Percentiles rank a stretch among this genome's conserved stretches.
Conservation (phyloP, 2,888 invertebrate genomes). For the Xanthorhoe designata region DNA sequence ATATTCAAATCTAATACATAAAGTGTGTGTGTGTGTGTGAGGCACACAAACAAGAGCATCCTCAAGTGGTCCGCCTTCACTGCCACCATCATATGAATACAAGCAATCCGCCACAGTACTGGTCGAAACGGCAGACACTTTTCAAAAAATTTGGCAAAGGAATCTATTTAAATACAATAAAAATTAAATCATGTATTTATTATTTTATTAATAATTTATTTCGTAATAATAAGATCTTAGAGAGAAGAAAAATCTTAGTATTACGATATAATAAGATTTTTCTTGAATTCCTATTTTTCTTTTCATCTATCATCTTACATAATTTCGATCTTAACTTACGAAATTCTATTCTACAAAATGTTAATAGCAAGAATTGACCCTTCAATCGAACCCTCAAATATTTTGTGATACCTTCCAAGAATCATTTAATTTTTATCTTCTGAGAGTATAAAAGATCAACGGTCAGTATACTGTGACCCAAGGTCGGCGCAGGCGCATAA, state of each 20-base stretch:
- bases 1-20: slow-evolving; percentile 42
- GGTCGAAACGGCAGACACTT: neutral
- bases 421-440: slow-evolving; percentile 1
- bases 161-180: no score
- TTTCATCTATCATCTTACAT: neutral
- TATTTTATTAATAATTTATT: no score
- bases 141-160: no score
- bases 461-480: slow-evolving; percentile 66
- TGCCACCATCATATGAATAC: slow-evolving; percentile 73
- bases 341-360: neutral
- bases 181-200: no score
- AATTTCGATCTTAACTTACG: neutral
- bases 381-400: neutral
- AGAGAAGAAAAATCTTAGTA: no score
- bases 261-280: no score
- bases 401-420: slow-evolving; percentile 10
- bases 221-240: no score
- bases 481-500: slow-evolving; percentile 68
- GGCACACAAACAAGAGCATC: slow-evolving; percentile 58
- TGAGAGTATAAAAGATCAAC: slow-evolving; percentile 65
- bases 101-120: slow-evolving; percentile 63
- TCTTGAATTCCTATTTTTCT: no score
- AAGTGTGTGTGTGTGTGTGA: slow-evolving; percentile 45
- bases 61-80: slow-evolving; percentile 81
- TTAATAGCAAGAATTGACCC: neutral